Base-by-base conservation (phyloP, 2,113 vertebrate species). In the Origma solitaria region DNA sequence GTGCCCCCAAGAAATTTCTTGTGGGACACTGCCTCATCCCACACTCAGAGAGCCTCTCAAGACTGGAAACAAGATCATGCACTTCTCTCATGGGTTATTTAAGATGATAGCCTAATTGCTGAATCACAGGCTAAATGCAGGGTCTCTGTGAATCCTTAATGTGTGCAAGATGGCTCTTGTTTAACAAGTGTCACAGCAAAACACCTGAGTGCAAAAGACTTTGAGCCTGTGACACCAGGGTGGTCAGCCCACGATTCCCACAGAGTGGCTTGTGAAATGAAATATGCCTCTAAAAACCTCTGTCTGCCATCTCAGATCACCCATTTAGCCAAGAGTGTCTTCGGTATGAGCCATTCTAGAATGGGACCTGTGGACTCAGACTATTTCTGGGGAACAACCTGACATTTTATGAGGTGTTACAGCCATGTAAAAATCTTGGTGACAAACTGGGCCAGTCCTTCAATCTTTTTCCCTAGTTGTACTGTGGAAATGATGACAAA, bases 1-100 rank as follows among this genome's bases (percentile, higher is more conserved):
- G 95, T 97, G 95, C 95, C 96, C 94, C 94, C 96, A 96, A 96
- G 92, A 96, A 81, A 77, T 92, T 96, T 96, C 96, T 97, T 95
- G 96, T 94, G 96, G 96, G 93, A 93, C 94, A 97, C 94, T 97
- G 90, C 95, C 94, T 96, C 40, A 92, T 96, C 94, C 96, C 95
- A 96, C 96, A 68, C 3, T 5, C 44, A 45, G 60, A 90, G 85
- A 50, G 60, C 62, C 76, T 96, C 68, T 70, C 45, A 62, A 71
- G 64, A 35, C 47, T 78, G 76, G 40, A 94, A 93, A 47, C 28
- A 60, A 56, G 49, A 77, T 8, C 66, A 17, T 50, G 40, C 40
- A 68, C 47, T 49, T 92, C 79, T 88, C 56, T 64, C 58, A 47
- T 15, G 38, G 24, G 38, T 73, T 80, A 25, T 64, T 82, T 66